Conservation (phyloP, 2,888 invertebrate genomes). For the Hipparchia semele region DNA sequence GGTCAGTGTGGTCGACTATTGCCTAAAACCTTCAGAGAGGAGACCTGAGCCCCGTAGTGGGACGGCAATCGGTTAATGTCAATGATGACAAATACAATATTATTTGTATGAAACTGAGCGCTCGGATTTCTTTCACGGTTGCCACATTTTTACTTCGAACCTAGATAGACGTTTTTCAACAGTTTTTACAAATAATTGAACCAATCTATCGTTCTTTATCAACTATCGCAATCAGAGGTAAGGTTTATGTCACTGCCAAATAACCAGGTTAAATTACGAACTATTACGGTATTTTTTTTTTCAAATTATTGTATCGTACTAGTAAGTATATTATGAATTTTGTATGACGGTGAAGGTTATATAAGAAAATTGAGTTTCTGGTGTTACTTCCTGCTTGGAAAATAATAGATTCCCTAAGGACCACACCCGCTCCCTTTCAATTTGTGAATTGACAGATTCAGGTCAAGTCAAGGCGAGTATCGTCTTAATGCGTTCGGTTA, state of each 20-base stretch:
- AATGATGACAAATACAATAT: too few relatives aligned
- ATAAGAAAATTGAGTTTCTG: background rate
- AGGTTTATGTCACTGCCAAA: constrained; percentile 8
- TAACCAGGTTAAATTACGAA: constrained; percentile 9
- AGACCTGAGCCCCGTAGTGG: too few relatives aligned
- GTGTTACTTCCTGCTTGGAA: background rate
- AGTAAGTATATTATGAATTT: too few relatives aligned
- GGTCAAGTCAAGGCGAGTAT: too few relatives aligned
- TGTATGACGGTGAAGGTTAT: too few relatives aligned
- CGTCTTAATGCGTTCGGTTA: too few relatives aligned
- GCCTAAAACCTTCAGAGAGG: too few relatives aligned
- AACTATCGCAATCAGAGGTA: constrained; percentile 9
- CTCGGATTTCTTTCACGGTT: background rate
- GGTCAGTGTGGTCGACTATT: too few relatives aligned
- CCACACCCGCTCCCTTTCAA: too few relatives aligned
- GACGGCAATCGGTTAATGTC: too few relatives aligned
- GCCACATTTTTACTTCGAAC: constrained; percentile 6
- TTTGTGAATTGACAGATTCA: too few relatives aligned
- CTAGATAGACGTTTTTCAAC: constrained; percentile 10
- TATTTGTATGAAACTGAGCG: constrained; percentile 6
- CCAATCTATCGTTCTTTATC: background rate
- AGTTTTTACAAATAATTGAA: constrained; percentile 15
- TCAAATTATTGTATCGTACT: background rate
- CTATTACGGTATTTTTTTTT: background rate
- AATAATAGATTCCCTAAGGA: too few relatives aligned